phyloP scores from a whole-genome alignment of 1,140 invertebrate species.

The Cyclina sinensis region DNA sequence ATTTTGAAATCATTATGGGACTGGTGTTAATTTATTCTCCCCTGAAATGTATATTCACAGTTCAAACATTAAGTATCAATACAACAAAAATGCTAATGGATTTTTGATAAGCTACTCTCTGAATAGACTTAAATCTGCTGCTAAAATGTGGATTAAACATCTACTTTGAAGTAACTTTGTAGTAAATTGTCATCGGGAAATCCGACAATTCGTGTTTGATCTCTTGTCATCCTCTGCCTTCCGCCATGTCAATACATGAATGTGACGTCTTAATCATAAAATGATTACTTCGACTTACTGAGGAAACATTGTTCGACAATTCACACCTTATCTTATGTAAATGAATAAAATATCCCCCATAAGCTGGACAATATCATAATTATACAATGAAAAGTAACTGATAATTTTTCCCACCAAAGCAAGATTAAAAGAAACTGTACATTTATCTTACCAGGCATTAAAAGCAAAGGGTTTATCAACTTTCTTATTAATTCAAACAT shows the following conservation, averaged over 20 bases:
- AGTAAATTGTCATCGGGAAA: slow-evolving; percentile 57
- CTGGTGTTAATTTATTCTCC: slow-evolving; percentile 1
- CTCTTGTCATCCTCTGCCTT: slow-evolving; percentile 35
- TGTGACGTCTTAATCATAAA: slow-evolving; percentile 60
- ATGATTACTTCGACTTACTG: slow-evolving; percentile 45
- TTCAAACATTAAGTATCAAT: slow-evolving; percentile 53
- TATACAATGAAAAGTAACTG: slow-evolving; percentile 22
- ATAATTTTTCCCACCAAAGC: neutral
- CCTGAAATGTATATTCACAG: slow-evolving; percentile 48
- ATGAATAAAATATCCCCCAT: neutral
- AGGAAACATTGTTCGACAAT: neutral
- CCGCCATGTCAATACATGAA: slow-evolving; percentile 42
- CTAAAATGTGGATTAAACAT: slow-evolving; percentile 57
- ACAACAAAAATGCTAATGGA: slow-evolving; percentile 30
- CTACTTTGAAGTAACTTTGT: slow-evolving; percentile 63
- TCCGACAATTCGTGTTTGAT: slow-evolving; percentile 51
- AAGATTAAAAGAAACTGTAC: neutral
- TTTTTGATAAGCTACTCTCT: slow-evolving; percentile 61
- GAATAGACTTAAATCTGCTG: slow-evolving; percentile 59
- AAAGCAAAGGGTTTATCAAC: neutral
- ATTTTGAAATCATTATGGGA: slow-evolving; percentile 13
- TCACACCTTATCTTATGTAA: slow-evolving; percentile 54
- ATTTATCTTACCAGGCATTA: neutral
- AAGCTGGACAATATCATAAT: neutral
- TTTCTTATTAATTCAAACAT: neutral